Evolutionary conservation across 2,113 vertebrate species (phyloP).

Genomic region (Ageneiosus marmoratus): DNA sequence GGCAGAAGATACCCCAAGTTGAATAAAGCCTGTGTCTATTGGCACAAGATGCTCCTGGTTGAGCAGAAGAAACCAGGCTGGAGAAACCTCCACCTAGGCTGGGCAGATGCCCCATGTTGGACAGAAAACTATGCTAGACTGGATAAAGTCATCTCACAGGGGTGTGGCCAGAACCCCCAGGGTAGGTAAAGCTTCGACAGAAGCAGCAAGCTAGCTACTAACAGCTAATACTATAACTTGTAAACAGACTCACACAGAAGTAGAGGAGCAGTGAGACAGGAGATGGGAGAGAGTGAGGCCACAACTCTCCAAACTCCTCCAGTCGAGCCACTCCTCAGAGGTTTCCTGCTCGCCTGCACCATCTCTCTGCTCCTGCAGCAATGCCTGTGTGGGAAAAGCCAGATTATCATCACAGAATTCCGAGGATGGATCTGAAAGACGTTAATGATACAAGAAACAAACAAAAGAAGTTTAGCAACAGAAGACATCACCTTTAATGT

Average conservation of each 20-base stretch:
- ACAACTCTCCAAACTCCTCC: conserved; percentile 65
- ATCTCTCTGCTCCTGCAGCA: conserved; percentile 24
- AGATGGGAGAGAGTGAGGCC: conserved; percentile 72
- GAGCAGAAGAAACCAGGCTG: background rate
- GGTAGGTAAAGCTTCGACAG: background rate
- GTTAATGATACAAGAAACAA: background rate
- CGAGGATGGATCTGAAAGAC: too few relatives aligned
- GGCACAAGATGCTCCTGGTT: too few relatives aligned
- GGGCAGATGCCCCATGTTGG: too few relatives aligned
- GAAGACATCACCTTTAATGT: background rate
- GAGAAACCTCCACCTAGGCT: too few relatives aligned
- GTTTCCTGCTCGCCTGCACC: conserved; percentile 50
- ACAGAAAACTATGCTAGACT: too few relatives aligned
- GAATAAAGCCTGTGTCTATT: too few relatives aligned
- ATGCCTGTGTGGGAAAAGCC: background rate
- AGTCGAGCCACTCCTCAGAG: conserved; percentile 72
- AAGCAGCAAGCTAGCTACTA: too few relatives aligned
- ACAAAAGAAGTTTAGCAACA: background rate
- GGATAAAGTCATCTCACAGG: too few relatives aligned
- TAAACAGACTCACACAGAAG: conserved; percentile 11
- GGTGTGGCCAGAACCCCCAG: background rate
- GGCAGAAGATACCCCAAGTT: background rate
- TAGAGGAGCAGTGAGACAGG: conserved; percentile 48
- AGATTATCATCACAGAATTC: background rate
- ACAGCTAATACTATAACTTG: too few relatives aligned